phyloP scores from a whole-genome alignment of 64 coral and sea anemone species.

The Platygyra sinensis region DNA sequence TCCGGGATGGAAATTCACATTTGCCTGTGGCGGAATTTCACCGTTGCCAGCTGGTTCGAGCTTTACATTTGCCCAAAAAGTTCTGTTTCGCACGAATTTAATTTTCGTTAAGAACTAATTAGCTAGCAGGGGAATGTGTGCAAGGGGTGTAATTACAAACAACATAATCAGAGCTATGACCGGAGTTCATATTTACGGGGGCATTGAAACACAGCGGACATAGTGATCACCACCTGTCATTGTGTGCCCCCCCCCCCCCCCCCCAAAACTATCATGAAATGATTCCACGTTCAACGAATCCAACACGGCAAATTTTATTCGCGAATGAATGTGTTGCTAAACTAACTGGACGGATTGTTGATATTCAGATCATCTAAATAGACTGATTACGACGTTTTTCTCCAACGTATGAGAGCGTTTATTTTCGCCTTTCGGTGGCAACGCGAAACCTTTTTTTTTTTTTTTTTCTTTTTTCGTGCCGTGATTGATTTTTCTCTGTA shows the following conservation, averaged over 20 bases:
- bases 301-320: not conserved
- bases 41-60: not conserved
- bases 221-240: not conserved
- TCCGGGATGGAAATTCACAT: slow-evolving; percentile 16
- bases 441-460: not conserved
- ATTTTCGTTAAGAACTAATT: not conserved
- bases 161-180: not conserved
- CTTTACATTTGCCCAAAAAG: no score
- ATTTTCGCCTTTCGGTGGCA: not conserved
- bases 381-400: not conserved
- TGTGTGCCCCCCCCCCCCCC: no score
- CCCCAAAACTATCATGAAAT: not conserved
- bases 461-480: no score
- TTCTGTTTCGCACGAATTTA: not conserved
- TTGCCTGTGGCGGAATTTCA: slow-evolving; percentile 12
- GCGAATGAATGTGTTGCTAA: not conserved
- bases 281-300: not conserved
- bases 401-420: not conserved
- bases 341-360: not conserved
- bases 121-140: not conserved
- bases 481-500: not conserved
- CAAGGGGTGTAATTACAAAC: not conserved
- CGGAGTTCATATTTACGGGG: not conserved
- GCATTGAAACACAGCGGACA: not conserved
- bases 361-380: not conserved